Evolutionary conservation across 2,113 vertebrate genomes (phyloP).

Genomic region (Cephalopterus ornatus): DNA sequence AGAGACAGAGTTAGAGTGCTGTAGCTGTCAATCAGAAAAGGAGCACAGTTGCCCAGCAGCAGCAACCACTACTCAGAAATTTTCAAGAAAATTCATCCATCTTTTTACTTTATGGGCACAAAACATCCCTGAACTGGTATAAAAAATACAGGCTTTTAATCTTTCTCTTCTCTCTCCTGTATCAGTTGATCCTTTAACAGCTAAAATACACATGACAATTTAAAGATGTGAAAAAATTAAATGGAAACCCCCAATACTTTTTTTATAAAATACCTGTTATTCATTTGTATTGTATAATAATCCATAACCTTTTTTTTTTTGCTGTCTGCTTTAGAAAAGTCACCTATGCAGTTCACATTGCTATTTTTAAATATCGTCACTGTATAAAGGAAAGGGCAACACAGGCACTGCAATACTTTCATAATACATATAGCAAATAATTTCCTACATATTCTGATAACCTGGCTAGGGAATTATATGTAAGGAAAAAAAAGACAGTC

Average conservation of each 20-base stretch:
- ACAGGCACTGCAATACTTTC: background rate
- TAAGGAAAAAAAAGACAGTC: background rate
- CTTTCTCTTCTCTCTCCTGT: background rate
- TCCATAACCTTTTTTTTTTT: background rate
- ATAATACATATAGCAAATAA: background rate
- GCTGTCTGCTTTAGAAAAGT: background rate
- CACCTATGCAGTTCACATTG: background rate
- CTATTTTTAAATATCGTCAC: background rate
- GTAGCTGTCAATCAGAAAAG: conserved; percentile 32
- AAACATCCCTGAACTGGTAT: background rate
- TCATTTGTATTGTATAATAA: fast-evolving
- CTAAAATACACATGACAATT: background rate
- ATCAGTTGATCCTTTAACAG: background rate
- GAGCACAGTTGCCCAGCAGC: background rate
- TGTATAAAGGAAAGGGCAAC: background rate
- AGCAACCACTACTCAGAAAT: background rate
- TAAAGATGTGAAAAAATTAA: background rate
- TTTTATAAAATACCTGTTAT: background rate
- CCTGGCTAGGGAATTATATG: background rate
- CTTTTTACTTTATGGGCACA: background rate
- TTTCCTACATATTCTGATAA: background rate
- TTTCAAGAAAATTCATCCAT: background rate
- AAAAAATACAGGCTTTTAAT: background rate
- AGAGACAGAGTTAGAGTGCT: conserved; percentile 17
- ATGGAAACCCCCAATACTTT: fast-evolving